Percentiles rank a stretch among this genome's conserved stretches.
Conservation (phyloP, 1,140 invertebrate species). For the Pseudoatta argentina region DNA sequence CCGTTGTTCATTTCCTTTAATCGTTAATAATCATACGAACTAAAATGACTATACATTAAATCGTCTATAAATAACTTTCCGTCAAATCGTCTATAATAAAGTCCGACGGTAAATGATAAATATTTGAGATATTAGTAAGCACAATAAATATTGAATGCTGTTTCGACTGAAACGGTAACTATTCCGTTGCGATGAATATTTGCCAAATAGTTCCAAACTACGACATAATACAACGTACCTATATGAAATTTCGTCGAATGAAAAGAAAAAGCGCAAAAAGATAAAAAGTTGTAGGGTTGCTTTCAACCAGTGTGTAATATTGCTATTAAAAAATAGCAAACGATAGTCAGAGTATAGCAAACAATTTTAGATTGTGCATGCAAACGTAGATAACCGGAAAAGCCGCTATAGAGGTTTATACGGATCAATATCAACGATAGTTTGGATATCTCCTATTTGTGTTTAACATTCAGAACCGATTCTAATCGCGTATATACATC, state of each 20-base stretch:
- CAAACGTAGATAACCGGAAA: conserved; percentile 22
- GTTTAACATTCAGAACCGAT: conserved; percentile 26
- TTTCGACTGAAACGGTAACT: background rate
- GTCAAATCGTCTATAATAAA: conserved; percentile 12
- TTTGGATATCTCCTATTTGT: conserved; percentile 16
- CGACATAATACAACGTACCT: no score
- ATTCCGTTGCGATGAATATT: background rate
- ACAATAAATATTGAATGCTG: background rate
- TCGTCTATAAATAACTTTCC: background rate
- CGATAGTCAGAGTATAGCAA: background rate
- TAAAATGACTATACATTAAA: background rate
- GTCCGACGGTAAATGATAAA: background rate
- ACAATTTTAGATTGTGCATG: background rate
- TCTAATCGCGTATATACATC: conserved; percentile 33
- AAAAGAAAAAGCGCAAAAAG: background rate
- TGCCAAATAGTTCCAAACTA: background rate
- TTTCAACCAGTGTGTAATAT: background rate
- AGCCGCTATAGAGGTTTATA: conserved; percentile 1
- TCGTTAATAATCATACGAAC: background rate
- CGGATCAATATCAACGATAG: conserved; percentile 44
- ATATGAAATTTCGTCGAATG: background rate
- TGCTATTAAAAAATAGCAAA: conserved; percentile 17
- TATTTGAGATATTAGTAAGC: conserved; percentile 26
- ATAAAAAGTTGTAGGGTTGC: background rate
- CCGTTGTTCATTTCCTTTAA: conserved; percentile 2